phyloP scores from a whole-genome alignment of 1,140 invertebrate species.

The Steinernema khuongi region DNA sequence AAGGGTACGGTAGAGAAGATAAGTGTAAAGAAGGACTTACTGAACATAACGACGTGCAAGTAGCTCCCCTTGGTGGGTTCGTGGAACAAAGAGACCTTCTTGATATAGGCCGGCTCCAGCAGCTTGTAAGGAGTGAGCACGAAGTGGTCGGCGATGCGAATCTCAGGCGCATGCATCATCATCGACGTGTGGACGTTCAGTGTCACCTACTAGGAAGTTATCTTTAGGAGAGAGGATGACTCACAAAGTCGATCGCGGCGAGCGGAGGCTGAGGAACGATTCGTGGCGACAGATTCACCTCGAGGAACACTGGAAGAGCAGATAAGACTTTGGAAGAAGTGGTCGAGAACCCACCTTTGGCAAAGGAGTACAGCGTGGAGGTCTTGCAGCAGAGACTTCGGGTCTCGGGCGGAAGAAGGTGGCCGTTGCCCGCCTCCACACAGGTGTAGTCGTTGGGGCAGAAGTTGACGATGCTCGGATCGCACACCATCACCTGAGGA shows the following conservation, averaged over 20 bases:
- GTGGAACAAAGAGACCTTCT: slow-evolving; percentile 27
- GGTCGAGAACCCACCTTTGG: slow-evolving; percentile 24
- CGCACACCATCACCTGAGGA: slow-evolving; percentile 39
- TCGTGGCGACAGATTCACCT: slow-evolving; percentile 32
- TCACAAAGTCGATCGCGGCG: slow-evolving; percentile 37
- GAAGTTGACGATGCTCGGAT: slow-evolving; percentile 41
- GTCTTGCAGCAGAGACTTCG: slow-evolving; percentile 41
- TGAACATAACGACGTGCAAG: slow-evolving; percentile 35
- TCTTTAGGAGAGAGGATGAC: neutral
- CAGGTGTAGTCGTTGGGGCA: slow-evolving; percentile 43
- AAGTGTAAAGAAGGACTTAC: slow-evolving; percentile 25
- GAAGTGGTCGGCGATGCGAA: slow-evolving; percentile 38
- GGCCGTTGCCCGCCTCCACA: slow-evolving; percentile 40
- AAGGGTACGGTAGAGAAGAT: neutral
- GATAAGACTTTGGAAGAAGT: neutral
- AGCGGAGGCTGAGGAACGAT: slow-evolving; percentile 39
- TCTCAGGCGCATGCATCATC: slow-evolving; percentile 38
- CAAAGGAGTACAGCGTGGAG: slow-evolving; percentile 39
- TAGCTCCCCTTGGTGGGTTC: slow-evolving; percentile 33
- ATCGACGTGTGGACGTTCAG: slow-evolving; percentile 42
- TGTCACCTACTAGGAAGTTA: slow-evolving; percentile 28
- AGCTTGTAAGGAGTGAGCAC: slow-evolving; percentile 36
- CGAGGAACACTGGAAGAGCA: slow-evolving; percentile 17
- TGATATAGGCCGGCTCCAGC: slow-evolving; percentile 34
- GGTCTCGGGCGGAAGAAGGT: slow-evolving; percentile 35